Percentiles rank a stretch among this genome's conserved stretches.
Conservation (phyloP, 2,888 invertebrate species). For the Pterostichus madidus region DNA sequence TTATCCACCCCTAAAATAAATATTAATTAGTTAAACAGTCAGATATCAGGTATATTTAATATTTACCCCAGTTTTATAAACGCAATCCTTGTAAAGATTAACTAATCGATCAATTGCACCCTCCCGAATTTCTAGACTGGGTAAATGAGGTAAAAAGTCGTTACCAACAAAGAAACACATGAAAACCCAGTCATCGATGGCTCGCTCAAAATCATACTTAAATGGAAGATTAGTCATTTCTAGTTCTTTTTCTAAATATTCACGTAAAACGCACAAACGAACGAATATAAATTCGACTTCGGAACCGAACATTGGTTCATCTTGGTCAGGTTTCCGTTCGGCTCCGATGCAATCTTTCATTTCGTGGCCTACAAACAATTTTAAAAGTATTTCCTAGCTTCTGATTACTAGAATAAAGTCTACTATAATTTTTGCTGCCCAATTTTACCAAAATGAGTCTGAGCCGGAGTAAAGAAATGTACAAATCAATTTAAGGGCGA, state of each 20-base stretch:
- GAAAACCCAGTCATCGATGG: constrained; percentile 98
- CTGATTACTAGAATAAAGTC: too few relatives aligned
- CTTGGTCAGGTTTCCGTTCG: constrained; percentile 76
- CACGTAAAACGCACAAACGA: constrained; percentile 93
- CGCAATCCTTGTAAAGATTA: constrained; percentile 94
- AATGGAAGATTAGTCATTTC: constrained; percentile 96
- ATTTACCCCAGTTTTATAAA: constrained; percentile 92
- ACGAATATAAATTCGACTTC: constrained; percentile 96
- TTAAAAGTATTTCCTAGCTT: not conserved
- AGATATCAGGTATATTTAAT: not conserved
- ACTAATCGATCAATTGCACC: constrained; percentile 97
- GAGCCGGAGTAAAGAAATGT: too few relatives aligned
- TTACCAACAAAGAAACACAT: constrained; percentile 99
- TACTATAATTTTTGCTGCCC: too few relatives aligned
- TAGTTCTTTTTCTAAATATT: constrained; percentile 94
- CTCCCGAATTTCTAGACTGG: constrained; percentile 98
- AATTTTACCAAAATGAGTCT: too few relatives aligned
- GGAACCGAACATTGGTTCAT: constrained; percentile 82
- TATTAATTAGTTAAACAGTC: constrained; percentile 29
- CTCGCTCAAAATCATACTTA: constrained; percentile 95
- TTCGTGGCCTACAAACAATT: constrained; percentile 86
- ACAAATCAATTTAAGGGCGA: too few relatives aligned
- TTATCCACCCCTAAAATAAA: constrained; percentile 88
- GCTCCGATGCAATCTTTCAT: constrained; percentile 95
- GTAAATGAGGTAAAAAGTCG: constrained; percentile 98